A percentile compares a stretch with the other conserved stretches of the same genome.
Conservation (phyloP, 2,113 vertebrate species). For the Rhinopomastus cyanomelas region DNA sequence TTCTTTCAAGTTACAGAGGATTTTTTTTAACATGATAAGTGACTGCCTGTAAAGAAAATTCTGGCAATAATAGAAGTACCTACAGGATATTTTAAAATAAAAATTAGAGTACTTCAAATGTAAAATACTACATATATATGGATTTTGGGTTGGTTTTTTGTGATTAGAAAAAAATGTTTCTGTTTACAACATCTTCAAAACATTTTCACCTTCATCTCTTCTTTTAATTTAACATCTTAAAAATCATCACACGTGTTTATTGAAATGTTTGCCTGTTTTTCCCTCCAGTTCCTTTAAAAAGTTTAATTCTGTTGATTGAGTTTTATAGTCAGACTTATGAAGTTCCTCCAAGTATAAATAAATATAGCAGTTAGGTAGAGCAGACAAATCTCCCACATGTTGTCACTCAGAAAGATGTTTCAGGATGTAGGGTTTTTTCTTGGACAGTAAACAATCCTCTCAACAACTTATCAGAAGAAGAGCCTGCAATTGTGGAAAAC, state of each 20-base stretch:
- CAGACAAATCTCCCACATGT: background rate
- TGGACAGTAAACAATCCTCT: background rate
- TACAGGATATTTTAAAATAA: background rate
- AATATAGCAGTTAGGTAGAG: background rate
- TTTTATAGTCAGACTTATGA: background rate
- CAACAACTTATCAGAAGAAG: background rate
- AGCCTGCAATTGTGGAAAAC: background rate
- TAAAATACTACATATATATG: no score
- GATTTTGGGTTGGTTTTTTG: background rate
- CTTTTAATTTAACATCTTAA: background rate
- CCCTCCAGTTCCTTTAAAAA: background rate
- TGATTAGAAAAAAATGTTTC: background rate
- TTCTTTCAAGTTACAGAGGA: background rate
- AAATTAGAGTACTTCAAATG: background rate
- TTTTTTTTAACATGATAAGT: background rate
- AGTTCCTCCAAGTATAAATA: constrained; percentile 2
- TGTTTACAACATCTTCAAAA: background rate
- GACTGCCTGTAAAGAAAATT: background rate
- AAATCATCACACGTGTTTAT: background rate
- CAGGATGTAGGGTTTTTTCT: background rate
- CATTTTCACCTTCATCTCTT: background rate
- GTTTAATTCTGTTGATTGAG: constrained; percentile 9
- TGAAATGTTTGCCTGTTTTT: background rate
- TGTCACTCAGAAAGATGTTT: background rate
- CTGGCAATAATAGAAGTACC: background rate